Evolutionary conservation across 2,888 invertebrate species (phyloP).

Genomic region (Mythimna impura): DNA sequence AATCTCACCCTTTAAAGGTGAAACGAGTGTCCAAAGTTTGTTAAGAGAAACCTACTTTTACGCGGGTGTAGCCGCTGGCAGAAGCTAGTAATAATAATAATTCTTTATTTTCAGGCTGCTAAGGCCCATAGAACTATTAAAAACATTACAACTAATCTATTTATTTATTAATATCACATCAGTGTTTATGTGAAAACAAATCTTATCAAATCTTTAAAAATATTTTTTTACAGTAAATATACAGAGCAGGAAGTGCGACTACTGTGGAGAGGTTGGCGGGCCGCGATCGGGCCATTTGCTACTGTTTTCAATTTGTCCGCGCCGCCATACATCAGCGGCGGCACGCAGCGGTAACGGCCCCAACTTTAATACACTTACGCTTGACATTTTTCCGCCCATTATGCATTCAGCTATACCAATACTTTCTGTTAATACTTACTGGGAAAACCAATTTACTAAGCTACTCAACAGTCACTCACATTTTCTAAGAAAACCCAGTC

Average conservation of each 20-base stretch:
- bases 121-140: too few species aligned
- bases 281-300: conserved; percentile 85
- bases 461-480: conserved; percentile 51
- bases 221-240: background rate
- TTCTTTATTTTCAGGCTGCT: too few species aligned
- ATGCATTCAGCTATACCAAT: conserved; percentile 85
- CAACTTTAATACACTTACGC: conserved; percentile 87
- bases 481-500: conserved; percentile 68
- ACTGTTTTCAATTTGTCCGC: conserved; percentile 86
- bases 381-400: conserved; percentile 87
- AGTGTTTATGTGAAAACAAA: too few species aligned
- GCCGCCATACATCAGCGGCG: conserved; percentile 84
- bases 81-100: too few species aligned
- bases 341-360: conserved; percentile 79
- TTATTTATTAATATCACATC: too few species aligned
- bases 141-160: too few species aligned
- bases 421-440: conserved; percentile 78
- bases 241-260: conserved; percentile 58
- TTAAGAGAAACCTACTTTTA: too few species aligned
- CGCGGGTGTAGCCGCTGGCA: too few species aligned
- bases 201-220: too few species aligned
- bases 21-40: too few species aligned
- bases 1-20: too few species aligned
- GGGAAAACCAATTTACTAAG: conserved; percentile 74
- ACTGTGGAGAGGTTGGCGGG: conserved; percentile 72